phyloP scores from a whole-genome alignment of 2,113 vertebrate genomes.

The Acanthisitta chloris region DNA sequence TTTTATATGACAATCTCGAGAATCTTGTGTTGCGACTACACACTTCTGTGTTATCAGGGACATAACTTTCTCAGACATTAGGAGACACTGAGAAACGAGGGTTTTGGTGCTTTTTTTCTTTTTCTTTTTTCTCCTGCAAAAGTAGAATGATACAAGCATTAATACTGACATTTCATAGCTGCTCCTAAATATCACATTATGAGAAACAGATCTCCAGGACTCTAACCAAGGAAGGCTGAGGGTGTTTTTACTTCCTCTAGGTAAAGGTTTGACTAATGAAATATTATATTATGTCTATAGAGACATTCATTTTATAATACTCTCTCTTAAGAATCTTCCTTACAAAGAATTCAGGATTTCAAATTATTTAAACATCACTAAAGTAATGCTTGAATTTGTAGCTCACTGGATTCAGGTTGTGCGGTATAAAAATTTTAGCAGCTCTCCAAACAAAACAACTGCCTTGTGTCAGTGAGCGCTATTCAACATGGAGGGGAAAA shows the following conservation, averaged over 20 bases:
- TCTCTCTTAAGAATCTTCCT: background rate
- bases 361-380: background rate
- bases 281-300: background rate
- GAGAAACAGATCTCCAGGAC: background rate
- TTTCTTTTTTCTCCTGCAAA: background rate
- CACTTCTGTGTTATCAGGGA: background rate
- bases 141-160: background rate
- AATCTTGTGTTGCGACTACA: constrained; percentile 6
- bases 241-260: background rate
- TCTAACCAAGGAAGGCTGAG: background rate
- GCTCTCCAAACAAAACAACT: background rate
- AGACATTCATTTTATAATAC: background rate
- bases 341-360: background rate
- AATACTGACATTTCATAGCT: constrained; percentile 11
- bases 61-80: background rate
- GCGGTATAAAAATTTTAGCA: background rate
- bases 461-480: background rate
- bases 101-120: background rate
- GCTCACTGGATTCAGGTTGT: background rate
- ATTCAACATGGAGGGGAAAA: background rate
- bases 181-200: constrained; percentile 24
- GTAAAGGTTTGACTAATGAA: background rate
- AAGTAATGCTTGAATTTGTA: background rate
- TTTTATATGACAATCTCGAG: constrained; percentile 20
- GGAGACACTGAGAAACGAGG: background rate